Percentiles rank a stretch among this genome's conserved stretches.
phyloP scores from a whole-genome alignment of 2,113 vertebrate species.

The Circaetus cinerascens region DNA sequence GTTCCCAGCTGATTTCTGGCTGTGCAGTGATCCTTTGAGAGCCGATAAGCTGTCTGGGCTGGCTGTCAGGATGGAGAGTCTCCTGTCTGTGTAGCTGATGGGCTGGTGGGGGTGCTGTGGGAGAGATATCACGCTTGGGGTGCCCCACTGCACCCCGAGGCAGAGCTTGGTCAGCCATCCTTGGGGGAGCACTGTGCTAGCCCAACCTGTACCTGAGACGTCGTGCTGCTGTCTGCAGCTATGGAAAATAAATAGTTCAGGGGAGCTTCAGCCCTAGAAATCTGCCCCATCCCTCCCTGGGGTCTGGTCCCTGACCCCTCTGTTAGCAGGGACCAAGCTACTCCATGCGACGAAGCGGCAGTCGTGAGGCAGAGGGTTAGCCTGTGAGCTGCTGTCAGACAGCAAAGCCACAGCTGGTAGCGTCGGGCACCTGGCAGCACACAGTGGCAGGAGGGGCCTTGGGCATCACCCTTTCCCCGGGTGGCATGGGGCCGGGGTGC shows the following conservation, averaged over 20 bases:
- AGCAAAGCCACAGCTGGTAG: neutral
- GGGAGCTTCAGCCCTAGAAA: neutral
- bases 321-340: neutral
- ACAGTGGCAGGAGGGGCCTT: neutral
- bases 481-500: accelerated
- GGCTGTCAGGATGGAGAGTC: neutral
- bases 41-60: accelerated
- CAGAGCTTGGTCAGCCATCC: neutral
- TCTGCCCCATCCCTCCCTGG: neutral
- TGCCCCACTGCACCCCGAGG: neutral
- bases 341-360: neutral
- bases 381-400: neutral
- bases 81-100: neutral
- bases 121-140: neutral
- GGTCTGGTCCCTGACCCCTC: neutral
- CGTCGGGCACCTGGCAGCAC: neutral
- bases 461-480: neutral
- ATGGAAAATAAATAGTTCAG: neutral
- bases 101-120: neutral
- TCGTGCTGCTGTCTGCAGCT: neutral
- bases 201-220: neutral
- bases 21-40: neutral
- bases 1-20: neutral
- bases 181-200: neutral
- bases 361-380: neutral